Evolutionary conservation across 2,113 vertebrate species (phyloP), one percentile per base, ranked within the genome.

Genomic region (Fulmarus glacialis): DNA sequence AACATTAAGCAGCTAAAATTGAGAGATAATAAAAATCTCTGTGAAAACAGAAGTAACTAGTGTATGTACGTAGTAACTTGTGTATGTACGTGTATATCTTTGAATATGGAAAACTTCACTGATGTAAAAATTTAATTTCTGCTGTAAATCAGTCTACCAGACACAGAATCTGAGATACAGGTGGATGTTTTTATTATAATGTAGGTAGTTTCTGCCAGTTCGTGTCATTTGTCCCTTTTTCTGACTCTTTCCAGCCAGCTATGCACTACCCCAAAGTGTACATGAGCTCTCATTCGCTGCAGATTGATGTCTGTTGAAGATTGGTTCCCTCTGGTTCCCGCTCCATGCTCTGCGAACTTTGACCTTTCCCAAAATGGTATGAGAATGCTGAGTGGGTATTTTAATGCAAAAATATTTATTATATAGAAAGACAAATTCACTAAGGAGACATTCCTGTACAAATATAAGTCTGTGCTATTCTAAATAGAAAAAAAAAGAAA

Each of bases 241-340:
- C 30, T 26, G 16, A 24, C 29, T 45, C 9, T 45, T 67, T 67
- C 15, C 34, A 78, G 32, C 2, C 14, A 45, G 8, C 4, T 66
- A 17, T 40, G 7, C 19, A 45, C 27, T 15, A 42, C 30, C 6
- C 2, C 23, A 30, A 38, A 60, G 17, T 30, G 6, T 60, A 36
- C 20, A 21, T 52, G 19, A 67, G 9, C 22, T 45, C 16, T 40
- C 12, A 67, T 43, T 47, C 9, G 5, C 45, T 91, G 27, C 15
- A 58, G 42, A 52, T 15, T 48, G 36, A 66, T 27, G 8, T 32
- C 26, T 45, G 38, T 40, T 36, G 29, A 43, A 58, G 18, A 60
- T 8, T 0, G 0, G 8, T 59, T 59, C 45, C 20, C 16, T 47
- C 26, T 27, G 26, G n/a, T n/a, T n/a, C n/a, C n/a, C n/a, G n/a